Conservation (phyloP, 2,797 vertebrate genomes). For the Hoplostethus atlanticus region DNA sequence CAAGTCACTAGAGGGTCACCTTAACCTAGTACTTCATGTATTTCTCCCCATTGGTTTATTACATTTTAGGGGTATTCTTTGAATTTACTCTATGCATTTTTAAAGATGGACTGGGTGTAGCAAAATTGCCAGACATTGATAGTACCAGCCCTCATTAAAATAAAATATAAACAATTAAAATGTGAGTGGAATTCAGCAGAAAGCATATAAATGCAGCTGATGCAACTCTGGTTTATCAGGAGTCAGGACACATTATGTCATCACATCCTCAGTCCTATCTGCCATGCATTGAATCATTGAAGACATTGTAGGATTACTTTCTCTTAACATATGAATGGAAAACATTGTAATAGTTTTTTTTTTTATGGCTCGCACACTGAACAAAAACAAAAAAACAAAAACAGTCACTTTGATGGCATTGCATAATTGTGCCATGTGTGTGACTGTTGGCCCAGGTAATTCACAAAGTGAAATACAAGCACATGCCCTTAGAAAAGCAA, state of each 20-base stretch:
- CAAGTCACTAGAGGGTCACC: not conserved
- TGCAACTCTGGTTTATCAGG: not conserved
- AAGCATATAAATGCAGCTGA: constrained; percentile 10
- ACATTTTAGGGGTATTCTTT: too few species aligned
- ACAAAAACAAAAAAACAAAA: too few species aligned
- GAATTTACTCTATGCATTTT: too few species aligned
- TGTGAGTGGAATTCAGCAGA: not conserved
- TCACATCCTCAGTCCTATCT: not conserved
- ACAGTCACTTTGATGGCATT: not conserved
- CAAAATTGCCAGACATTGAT: not conserved
- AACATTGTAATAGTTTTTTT: not conserved
- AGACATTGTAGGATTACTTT: not conserved
- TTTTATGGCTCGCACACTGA: not conserved
- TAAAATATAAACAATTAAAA: not conserved
- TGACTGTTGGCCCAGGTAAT: accelerated
- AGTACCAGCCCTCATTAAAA: not conserved
- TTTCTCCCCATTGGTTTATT: not conserved
- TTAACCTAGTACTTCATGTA: not conserved
- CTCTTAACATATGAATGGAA: too few species aligned
- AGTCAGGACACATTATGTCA: not conserved
- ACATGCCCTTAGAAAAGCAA: not conserved
- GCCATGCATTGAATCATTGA: not conserved
- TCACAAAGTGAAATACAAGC: not conserved
- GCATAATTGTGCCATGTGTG: not conserved
- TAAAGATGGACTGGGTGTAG: not conserved